Evolutionary conservation across 2,888 invertebrate species (phyloP), one percentile per base, ranked within the genome.

Genomic region (Vandiemenella viatica): DNA sequence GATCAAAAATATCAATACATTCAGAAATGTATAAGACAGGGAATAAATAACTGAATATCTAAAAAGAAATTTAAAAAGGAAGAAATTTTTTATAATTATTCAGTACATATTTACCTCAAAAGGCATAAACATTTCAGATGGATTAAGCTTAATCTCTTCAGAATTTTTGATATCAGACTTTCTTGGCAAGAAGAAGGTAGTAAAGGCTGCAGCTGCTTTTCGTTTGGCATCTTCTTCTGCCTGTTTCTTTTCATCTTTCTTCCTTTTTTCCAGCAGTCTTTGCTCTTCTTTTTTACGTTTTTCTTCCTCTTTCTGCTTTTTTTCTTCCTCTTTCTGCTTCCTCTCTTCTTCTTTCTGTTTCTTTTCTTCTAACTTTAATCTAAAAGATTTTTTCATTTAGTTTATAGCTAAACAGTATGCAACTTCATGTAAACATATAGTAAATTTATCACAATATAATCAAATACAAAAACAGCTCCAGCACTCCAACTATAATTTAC

Each of bases 101-200:
- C 41, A 13, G 17, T 20, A 21, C 41, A 37, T 17, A 43, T 51
- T 51, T 54, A 62, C 60, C 64, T 77, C 74, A 57, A 80, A 81
- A 1, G 79, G 78, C 68, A 76, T 75, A 58, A 82, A 83, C 51
- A 72, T 73, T 8, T 71, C 69, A 21, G 55, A 37, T 16, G 46
- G 5, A 17, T 50, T 47, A 8, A 37, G 46, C 23, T 37, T 26
- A 5, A 40, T 38, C n/a, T 56, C 48, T 13, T 48, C 41, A 5
- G 43, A 7, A 4, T 20, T 41, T 62, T 60, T 49, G 70, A 79
- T 60, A 76, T 79, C 50, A 45, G 62, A 59, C 42, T 72, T 80
- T 60, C 77, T 79, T 3, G 76, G 69, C 1, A 83, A 79, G 65
- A 91, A 91, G 63, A 90, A 91, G 59, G 83, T 88, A 0, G 74